Evolutionary conservation across 2,888 invertebrate species (phyloP), one percentile per base, ranked within the genome.

Genomic region (Holacanthella duospinosa): DNA sequence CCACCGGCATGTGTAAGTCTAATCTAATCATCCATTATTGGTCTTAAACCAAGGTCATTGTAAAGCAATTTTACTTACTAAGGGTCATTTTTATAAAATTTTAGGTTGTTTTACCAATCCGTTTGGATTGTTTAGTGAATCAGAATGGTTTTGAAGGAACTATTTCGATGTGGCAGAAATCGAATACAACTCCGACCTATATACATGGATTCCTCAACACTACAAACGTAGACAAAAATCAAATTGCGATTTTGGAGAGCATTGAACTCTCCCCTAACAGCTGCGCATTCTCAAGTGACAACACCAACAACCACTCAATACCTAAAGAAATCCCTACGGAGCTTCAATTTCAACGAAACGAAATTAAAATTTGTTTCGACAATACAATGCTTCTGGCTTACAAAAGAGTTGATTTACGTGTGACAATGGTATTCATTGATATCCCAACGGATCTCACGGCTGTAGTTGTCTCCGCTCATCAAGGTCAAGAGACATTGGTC

Each of bases 401-500:
- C 63, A 65, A 61, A 56, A 66, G 63, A 43, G 64, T 68, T 12
- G 68, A 68, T 24, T 26, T 72, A 16, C 68, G 66, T 55, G 62
- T 72, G 27, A 68, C 65, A 43, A 66, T 72, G 55, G 68, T 72
- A 57, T 72, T 71, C 61, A 58, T 72, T 4, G 68, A 70, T 54
- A 53, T 63, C 1, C 48, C 48, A n/a, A 25, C 6, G 6, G 68
- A 69, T 29, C 69, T 66, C 2, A 68, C 69, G 1, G 72, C 69
- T 9, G 64, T 65, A 1, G 53, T 72, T 6, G 65, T 72, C n/a
- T 69, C 72, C 1, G 68, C 68, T 21, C 68, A 69, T 27, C 72
- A 72, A 57, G 66, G 61, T 2, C 59, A 65, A 44, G 9, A 63
- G 2, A 68, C 68, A 2, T 36, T 71, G 12, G 69, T 72, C 27